Evolutionary conservation across 2,888 invertebrate genomes (phyloP), one percentile per base, ranked within the genome.

Genomic region (Hypomecis atomaria): DNA sequence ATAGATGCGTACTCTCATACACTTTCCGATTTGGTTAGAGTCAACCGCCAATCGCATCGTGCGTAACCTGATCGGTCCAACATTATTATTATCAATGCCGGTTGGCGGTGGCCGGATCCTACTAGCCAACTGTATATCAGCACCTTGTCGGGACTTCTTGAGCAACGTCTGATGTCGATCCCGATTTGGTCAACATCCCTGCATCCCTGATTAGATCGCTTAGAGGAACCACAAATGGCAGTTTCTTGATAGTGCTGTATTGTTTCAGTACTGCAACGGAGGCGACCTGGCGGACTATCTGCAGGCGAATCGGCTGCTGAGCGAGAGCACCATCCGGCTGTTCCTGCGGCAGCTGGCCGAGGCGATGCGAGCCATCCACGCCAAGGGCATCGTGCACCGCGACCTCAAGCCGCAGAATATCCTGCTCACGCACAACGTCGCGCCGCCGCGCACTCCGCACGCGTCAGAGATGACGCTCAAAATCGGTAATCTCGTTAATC

Each of bases 321-420:
- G 98, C 89, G 99, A 99, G 92, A 98, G 98, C 85, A 99, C 99
- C 5, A 99, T 99, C 79, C 94, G 98, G 69, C 93, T 98, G 78
- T 99, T 99, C 93, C 94, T 99, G 72, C 95, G 96, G 81, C 99
- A 99, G 92, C 95, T 99, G 82, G 99, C 99, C 76, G 98, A 97
- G 79, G 99, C 99, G 66, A 98, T 99, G 98, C 96, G 97, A 85
- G 99, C 99, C 54, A 94, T 99, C 74, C 97, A 98, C 93, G 97
- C 96, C 74, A 99, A 99, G 93, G 99, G 98, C 77, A 98, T 99
- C 82, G 98, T 99, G 66, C 99, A 99, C 90, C 95, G 99, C 78
- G 99, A 99, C 93, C 94, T 99, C 84, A 99, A 99, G 90, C 99
- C 99, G 54, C 99, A 99, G 93, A 99, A 99, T 92, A 99, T 99